Evolutionary conservation across 2,113 vertebrate genomes (phyloP), one percentile per base, ranked within the genome.

Genomic region (Paracyprichromis sp.): DNA sequence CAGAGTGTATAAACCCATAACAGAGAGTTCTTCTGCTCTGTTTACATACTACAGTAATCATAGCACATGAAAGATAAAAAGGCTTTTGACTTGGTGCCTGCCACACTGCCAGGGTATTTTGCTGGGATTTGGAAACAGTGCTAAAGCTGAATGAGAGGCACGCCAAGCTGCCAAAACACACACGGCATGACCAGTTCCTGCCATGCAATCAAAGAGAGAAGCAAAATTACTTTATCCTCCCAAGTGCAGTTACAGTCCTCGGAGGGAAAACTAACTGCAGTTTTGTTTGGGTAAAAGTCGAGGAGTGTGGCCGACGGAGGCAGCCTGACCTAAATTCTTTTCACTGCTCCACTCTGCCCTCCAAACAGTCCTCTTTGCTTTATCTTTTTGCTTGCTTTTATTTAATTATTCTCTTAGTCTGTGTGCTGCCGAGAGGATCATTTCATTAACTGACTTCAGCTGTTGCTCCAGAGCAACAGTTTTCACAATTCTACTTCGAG

Each of bases 151-250:
- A 61, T 38, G 34, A 83, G 52, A 83, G 31, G 36, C 56, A 34
- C 36, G n/a, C 19, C 21, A 50, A 5, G 24, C 82, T 93, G 89
- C 85, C 86, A 90, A 89, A 82, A 91, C 9, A 87, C 54, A 91
- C 84, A 82, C 66, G 17, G 73, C 73, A 82, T 82, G 82, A 92
- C 83, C 69, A 21, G 66, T 50, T 83, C 47, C 80, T 82, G 31
- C 82, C 78, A 82, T 89, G 83, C 52, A 61, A 87, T 88, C 83
- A 88, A 90, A 94, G 88, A n/a, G 54, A 82, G 63, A 94, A 53
- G 84, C 81, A 88, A 87, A 92, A 84, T 56, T 14, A 78, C 88
- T 86, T 89, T 38, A 84, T 83, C 82, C 85, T 61, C 76, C 80
- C 82, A 26, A 69, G 36, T 71, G 57, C 66, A 16, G 52, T 79